Evolutionary conservation across 2,113 vertebrate genomes (phyloP).

Genomic region (Corythoichthys haematopterus): DNA sequence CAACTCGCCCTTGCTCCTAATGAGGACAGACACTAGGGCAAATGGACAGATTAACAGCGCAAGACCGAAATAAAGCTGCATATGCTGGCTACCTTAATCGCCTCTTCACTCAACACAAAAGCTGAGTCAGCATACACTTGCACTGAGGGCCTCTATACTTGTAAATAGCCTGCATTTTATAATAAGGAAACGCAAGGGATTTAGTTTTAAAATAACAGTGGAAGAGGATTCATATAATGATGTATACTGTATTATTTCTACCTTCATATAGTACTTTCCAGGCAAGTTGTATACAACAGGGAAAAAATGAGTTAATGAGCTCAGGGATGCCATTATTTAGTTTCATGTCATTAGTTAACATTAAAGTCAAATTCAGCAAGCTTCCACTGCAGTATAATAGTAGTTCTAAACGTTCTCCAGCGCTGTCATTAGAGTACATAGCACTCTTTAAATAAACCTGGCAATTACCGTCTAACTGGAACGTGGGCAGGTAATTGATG

Average conservation of each 20-base stretch:
- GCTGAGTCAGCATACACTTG: neutral
- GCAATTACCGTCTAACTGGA: neutral
- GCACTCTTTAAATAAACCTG: neutral
- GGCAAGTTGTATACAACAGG: neutral
- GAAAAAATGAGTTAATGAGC: too few species aligned
- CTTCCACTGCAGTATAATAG: neutral
- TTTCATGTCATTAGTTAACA: neutral
- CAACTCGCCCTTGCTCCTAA: too few species aligned
- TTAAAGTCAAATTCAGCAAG: neutral
- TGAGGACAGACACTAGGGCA: neutral
- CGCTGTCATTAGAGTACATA: neutral
- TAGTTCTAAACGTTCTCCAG: neutral
- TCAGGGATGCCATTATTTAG: neutral
- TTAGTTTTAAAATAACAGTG: neutral
- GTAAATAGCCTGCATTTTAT: neutral
- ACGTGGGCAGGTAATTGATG: slow-evolving; percentile 3
- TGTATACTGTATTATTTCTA: neutral
- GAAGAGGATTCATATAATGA: neutral
- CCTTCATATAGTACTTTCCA: neutral
- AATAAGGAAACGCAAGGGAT: neutral
- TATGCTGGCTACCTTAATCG: neutral
- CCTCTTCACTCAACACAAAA: slow-evolving; percentile 37
- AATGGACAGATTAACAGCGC: neutral
- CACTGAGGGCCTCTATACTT: neutral
- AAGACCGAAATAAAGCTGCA: neutral